phyloP scores from a whole-genome alignment of 2,113 vertebrate genomes.

The Uria aalge region DNA sequence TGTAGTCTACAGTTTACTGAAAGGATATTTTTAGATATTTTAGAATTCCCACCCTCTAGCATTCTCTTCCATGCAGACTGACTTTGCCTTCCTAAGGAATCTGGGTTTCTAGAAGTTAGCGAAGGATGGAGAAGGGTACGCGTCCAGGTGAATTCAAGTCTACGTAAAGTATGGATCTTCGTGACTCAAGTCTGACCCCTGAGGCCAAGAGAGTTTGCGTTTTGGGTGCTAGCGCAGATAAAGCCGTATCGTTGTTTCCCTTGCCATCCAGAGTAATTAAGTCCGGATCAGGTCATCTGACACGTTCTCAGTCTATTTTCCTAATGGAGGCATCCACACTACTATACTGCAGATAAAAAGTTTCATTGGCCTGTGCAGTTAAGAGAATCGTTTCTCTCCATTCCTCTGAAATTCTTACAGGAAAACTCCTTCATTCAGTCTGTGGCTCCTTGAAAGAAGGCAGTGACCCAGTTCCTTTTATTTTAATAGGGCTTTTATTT shows the following conservation, averaged over 20 bases:
- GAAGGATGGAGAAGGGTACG: not conserved
- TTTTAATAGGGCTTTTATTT: not conserved
- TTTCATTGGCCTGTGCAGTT: not conserved
- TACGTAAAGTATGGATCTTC: not conserved
- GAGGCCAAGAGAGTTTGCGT: not conserved
- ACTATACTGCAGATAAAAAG: not conserved
- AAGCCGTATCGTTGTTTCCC: not conserved
- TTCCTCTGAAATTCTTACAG: not conserved
- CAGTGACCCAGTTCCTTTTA: not conserved
- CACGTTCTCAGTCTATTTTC: not conserved
- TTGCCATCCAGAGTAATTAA: not conserved
- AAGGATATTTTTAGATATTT: not conserved
- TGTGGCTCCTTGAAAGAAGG: fast-evolving
- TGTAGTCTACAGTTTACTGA: not conserved
- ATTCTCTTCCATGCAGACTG: not conserved
- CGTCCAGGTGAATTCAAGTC: not conserved
- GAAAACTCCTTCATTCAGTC: not conserved
- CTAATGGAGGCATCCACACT: not conserved
- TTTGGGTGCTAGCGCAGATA: not conserved
- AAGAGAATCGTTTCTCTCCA: not conserved
- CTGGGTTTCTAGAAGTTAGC: not conserved
- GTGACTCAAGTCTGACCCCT: not conserved
- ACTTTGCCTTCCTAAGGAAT: not conserved
- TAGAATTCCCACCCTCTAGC: not conserved
- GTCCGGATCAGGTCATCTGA: not conserved